These are phyloP conservation scores for Neria commutata DNA, from an alignment of 2,888 invertebrate genomes.

Conservation along the genomic window DNA sequence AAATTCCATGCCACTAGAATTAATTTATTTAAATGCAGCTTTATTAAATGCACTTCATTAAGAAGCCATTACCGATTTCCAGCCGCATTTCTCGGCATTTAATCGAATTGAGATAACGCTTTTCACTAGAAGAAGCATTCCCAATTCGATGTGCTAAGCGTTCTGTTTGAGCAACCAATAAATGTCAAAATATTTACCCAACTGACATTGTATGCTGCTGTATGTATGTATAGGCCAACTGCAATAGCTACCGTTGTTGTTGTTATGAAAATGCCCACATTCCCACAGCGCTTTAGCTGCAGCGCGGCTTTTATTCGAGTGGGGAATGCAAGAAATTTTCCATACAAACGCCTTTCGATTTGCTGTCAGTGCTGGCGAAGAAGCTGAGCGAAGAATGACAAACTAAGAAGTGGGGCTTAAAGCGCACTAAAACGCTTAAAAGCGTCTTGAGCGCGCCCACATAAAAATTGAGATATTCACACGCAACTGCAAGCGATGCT, in stretches of 20 bases:
- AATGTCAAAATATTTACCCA: constrained; percentile 50
- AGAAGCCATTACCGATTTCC: no score
- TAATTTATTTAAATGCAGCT: no score
- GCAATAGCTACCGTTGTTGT: constrained; percentile 42
- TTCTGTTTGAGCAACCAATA: constrained; percentile 27
- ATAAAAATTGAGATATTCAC: constrained; percentile 43
- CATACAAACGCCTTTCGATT: constrained; percentile 29
- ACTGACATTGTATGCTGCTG: no score
- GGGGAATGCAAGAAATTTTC: not conserved
- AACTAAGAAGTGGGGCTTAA: constrained; percentile 27
- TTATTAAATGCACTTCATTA: no score
- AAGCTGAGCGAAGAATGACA: constrained; percentile 2
- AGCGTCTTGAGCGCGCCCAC: constrained; percentile 42
- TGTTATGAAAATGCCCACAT: constrained; percentile 41
- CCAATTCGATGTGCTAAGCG: no score
- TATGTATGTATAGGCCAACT: not conserved
- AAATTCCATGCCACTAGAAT: no score
- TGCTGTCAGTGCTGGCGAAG: constrained; percentile 9
- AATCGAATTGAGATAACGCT: no score
- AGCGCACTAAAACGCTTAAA: constrained; percentile 42
- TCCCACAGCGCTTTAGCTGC: constrained; percentile 47
- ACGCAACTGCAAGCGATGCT: not conserved
- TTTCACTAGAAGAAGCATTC: no score
- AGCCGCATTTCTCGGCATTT: no score
- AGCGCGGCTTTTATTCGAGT: not conserved